Conservation (phyloP, 2,113 vertebrate species). For the Sprattus sprattus region DNA sequence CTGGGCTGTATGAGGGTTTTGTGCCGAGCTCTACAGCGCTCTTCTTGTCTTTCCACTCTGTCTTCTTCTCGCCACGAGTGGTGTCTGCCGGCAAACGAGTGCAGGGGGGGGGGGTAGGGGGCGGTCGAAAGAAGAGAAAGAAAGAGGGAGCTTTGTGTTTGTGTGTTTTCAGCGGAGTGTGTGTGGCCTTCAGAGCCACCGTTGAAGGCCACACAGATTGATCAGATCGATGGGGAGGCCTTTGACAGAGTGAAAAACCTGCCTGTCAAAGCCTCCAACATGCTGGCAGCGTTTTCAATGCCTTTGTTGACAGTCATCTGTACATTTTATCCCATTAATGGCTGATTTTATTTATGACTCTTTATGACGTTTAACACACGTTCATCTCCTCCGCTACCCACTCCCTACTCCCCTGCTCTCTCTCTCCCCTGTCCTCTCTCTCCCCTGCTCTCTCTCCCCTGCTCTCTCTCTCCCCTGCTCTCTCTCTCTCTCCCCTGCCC, state of each 20-base stretch:
- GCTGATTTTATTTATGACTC: neutral
- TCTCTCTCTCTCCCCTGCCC: too few relatives aligned
- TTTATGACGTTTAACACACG: neutral
- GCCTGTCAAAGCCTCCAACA: neutral
- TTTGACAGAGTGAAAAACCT: neutral
- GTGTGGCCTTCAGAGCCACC: neutral
- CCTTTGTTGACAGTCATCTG: conserved; percentile 1
- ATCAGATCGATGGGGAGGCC: neutral
- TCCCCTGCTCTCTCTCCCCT: too few relatives aligned
- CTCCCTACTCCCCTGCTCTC: neutral
- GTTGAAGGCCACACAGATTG: neutral
- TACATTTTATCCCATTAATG: neutral
- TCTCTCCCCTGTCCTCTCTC: too few relatives aligned
- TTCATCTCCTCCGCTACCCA: neutral
- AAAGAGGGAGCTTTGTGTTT: neutral
- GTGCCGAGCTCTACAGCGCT: neutral
- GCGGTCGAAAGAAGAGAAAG: neutral
- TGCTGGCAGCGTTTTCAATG: neutral
- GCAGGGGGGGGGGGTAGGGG: too few relatives aligned
- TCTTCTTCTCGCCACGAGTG: neutral
- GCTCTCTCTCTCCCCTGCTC: too few relatives aligned
- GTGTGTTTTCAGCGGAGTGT: neutral
- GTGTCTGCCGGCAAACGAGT: neutral
- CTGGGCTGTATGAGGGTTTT: conserved; percentile 4
- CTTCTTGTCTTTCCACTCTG: neutral